Evolutionary conservation across 2,113 vertebrate species (phyloP).

Genomic region (Nannobrachium achirus): DNA sequence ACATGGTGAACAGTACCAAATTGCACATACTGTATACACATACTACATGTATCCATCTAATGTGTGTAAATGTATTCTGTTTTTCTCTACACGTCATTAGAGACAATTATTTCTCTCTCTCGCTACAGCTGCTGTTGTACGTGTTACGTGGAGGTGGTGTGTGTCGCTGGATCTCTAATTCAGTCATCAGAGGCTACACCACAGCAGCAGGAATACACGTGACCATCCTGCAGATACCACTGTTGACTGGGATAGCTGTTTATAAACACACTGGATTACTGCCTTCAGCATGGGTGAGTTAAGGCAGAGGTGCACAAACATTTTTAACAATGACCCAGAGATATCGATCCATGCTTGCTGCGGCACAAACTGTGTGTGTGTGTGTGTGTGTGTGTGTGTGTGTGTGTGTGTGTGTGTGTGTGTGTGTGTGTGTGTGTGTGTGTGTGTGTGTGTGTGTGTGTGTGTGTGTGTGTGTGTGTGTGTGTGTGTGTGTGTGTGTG

Average conservation of each 20-base stretch:
- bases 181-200: conserved; percentile 87
- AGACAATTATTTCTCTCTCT: not conserved
- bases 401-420: not conserved
- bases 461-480: not conserved
- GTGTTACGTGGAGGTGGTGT: conserved; percentile 85
- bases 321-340: too few relatives aligned
- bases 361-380: not conserved
- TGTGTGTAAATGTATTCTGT: too few relatives aligned
- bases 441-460: conserved; percentile 7
- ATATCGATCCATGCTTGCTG: too few relatives aligned
- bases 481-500: conserved; percentile 3
- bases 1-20: too few relatives aligned
- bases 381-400: conserved; percentile 2
- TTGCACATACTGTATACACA: too few relatives aligned
- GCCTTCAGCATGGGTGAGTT: conserved; percentile 83
- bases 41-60: too few relatives aligned
- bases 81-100: too few relatives aligned
- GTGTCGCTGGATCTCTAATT: conserved; percentile 86
- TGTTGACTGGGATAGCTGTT: conserved; percentile 84
- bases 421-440: conserved; percentile 4
- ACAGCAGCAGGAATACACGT: conserved; percentile 87
- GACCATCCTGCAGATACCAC: conserved; percentile 84
- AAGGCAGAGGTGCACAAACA: too few relatives aligned
- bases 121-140: conserved; percentile 75
- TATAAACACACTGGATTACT: conserved; percentile 82